Evolutionary conservation across 1,140 invertebrate genomes (phyloP), one percentile per base, ranked within the genome.

Genomic region (Tigriopus japonicus): DNA sequence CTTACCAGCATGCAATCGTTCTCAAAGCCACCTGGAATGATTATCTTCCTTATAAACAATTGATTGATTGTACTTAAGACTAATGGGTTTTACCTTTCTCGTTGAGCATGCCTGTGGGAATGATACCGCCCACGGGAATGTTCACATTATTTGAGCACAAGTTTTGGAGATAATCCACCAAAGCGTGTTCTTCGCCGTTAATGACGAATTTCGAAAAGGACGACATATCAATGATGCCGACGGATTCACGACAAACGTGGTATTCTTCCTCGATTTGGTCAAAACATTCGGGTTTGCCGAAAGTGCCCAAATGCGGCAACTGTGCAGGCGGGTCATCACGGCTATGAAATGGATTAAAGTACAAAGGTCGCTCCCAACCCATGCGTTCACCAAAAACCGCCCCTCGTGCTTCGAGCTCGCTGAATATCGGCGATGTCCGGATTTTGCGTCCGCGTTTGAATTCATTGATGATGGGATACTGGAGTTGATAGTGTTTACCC

Each of bases 91-190:
- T 14, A 94, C 59, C 95, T 13, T 78, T 75, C 65, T 81, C 74
- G 73, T 98, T 98, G 72, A 97, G 92, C 92, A 98, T 96, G 59
- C 94, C 95, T 6, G 94, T 97, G 67, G 97, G 93, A 65, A 95
- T 89, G 59, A 98, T 92, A 66, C 86, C 85, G 21, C 92, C 94
- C 35, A 93, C 78, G 1, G 90, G 86, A 12, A 95, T 86, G 71
- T 98, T 87, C 17, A 98, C 86, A 73, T 98, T 85, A 71, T 96
- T 97, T 23, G 91, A 95, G 69, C 94, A 98, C 12, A 98, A 72
- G 69, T 88, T 89, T 71, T 98, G 93, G 13, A 98, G 73, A 52
- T 85, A 78, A 42, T 90, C 79, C 0, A 97, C 83, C 9, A 35
- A 35, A 35, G 28, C 28, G 0, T 92, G 90, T 76, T 96, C 92